These are phyloP conservation scores for Micronycteris hirsuta DNA, from an alignment of 2,113 vertebrate genomes.

Conservation along the genomic window DNA sequence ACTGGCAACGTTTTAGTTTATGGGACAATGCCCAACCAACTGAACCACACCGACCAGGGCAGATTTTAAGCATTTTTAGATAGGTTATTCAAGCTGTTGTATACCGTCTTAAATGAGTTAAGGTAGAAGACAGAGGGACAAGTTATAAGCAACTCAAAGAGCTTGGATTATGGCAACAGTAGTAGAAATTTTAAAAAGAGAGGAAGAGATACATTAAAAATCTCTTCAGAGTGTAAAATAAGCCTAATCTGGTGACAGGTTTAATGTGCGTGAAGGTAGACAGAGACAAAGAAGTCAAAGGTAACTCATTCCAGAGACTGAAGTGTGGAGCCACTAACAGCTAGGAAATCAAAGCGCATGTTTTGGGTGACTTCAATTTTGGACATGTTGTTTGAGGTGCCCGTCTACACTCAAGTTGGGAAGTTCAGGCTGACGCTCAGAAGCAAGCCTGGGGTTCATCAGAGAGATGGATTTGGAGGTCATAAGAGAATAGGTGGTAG, in stretches of 20 bases:
- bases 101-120: background rate
- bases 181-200: background rate
- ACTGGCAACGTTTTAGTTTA: too few relatives aligned
- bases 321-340: background rate
- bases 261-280: background rate
- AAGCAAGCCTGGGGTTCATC: background rate
- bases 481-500: background rate
- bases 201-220: background rate
- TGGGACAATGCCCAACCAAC: too few relatives aligned
- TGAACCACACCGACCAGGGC: too few relatives aligned
- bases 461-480: background rate
- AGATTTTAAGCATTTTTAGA: background rate
- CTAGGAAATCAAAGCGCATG: background rate
- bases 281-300: background rate
- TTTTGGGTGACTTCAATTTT: background rate
- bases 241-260: background rate
- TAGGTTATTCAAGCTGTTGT: background rate
- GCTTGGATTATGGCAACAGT: background rate
- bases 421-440: background rate
- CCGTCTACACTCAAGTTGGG: background rate
- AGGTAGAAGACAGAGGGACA: background rate
- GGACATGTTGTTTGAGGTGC: background rate
- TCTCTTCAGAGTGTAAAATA: background rate
- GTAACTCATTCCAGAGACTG: background rate
- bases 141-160: background rate